Evolutionary conservation across 35 echinoderm and acorn worm species (phyloP).

Genomic region (Heliocidaris tuberculata): DNA sequence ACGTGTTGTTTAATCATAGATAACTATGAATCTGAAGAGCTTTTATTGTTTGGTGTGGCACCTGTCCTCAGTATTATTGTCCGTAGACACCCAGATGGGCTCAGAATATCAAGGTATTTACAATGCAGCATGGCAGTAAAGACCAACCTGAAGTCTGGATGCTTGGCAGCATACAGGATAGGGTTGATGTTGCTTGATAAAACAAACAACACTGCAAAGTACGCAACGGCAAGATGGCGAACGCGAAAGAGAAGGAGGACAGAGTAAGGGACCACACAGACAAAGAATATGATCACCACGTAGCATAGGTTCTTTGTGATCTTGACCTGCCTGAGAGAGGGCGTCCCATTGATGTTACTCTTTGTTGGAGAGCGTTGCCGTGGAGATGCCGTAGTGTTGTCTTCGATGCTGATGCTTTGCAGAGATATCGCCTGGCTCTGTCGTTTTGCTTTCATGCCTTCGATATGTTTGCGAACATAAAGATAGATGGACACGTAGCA

Average conservation of each 20-base stretch:
- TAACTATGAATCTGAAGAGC: constrained; percentile 10
- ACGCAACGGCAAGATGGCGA: neutral
- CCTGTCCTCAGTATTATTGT: neutral
- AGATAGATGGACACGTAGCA: constrained; percentile 35
- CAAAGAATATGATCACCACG: constrained; percentile 37
- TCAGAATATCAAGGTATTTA: neutral
- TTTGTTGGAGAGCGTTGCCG: constrained; percentile 31
- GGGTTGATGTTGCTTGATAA: constrained; percentile 42
- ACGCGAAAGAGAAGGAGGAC: neutral
- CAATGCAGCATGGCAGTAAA: constrained; percentile 31
- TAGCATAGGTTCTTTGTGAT: constrained; percentile 24
- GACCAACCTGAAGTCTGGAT: constrained; percentile 30
- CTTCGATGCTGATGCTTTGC: constrained; percentile 25
- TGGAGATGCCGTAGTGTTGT: neutral
- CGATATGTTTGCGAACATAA: constrained; percentile 25
- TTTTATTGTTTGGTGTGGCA: constrained; percentile 8
- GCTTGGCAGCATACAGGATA: constrained; percentile 25
- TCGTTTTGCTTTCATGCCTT: constrained; percentile 10
- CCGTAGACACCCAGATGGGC: constrained; percentile 11
- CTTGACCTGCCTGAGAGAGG: constrained; percentile 20
- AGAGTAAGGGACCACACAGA: constrained; percentile 37
- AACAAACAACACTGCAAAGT: neutral
- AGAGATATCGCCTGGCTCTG: constrained; percentile 41
- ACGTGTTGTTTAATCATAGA: neutral
- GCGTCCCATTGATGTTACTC: neutral